Base-by-base conservation (phyloP, 2,888 invertebrate genomes). In the Lepetodrilus schrolli region DNA sequence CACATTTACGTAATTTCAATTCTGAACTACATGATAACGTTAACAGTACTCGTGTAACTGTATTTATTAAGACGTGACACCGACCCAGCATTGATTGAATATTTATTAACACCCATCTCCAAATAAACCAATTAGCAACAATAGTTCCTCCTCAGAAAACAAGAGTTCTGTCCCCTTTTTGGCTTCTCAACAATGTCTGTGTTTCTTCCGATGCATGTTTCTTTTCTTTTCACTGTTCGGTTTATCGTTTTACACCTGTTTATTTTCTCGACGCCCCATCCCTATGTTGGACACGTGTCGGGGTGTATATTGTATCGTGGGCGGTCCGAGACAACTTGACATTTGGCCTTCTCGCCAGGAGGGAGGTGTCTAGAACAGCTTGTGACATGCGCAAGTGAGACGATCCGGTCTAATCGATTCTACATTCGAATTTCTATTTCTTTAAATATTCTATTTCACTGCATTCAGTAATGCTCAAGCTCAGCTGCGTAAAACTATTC, bases 211-310 rank as follows among this genome's bases (percentile, higher is more conserved):
- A 17, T 58, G 58, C 34, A 58, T 58, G 58, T 58, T 58, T 58
- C 58, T 58, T 58, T 58, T 58, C 58, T 58, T 58, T 58, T 30
- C 26, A 58, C 58, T 34, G 26, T 58, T 58, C 58, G 58, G 58
- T 30, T 58, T 58, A 58, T 58, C 58, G 34, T 30, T 58, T 58
- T 58, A 58, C 58, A 58, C 58, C 58, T 58, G 58, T 58, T 34
- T 58, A 58, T 58, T 58, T 58, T 58, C 58, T 17, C 58, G 10
- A n/a, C 58, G 26, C 58, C 30, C 34, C 58, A 58, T 43, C 58
- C 58, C 58, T 58, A 8, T 58, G 58, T 17, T 34, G 17, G 58
- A 23, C 58, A 58, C 58, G 58, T 58, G 58, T 30, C 58, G 30
- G 34, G 30, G 30, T 30, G 26, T 58, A 26, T 30, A 17, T 34